These are phyloP conservation scores for Neocrepidodera transversa DNA, from an alignment of 2,888 invertebrate genomes.

Conservation along the genomic window DNA sequence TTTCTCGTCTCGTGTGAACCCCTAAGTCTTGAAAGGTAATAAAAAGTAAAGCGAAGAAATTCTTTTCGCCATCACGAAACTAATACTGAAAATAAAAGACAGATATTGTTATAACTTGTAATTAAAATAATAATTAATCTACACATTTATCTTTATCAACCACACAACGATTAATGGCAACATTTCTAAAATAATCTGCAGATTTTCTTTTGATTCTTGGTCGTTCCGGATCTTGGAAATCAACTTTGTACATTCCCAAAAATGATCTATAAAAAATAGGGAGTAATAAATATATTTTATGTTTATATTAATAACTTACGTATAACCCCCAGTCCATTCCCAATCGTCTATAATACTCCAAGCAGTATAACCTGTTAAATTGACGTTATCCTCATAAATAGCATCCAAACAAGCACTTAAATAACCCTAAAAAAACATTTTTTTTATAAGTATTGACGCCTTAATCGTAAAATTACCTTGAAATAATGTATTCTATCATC, in stretches of 20 bases:
- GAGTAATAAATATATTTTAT: too few relatives aligned
- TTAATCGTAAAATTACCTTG: too few relatives aligned
- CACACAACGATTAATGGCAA: constrained; percentile 32
- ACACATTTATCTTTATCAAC: constrained; percentile 24
- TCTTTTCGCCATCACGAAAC: too few relatives aligned
- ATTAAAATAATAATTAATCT: constrained; percentile 9
- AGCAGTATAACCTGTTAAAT: constrained; percentile 32
- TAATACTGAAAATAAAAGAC: too few relatives aligned
- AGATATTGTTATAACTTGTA: too few relatives aligned
- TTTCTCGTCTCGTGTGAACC: too few relatives aligned
- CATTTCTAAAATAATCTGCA: constrained; percentile 32
- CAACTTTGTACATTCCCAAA: constrained; percentile 38
- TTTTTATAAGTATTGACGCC: too few relatives aligned
- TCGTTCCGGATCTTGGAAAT: constrained; percentile 36
- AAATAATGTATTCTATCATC: constrained; percentile 51
- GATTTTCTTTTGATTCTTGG: constrained; percentile 35
- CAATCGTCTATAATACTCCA: constrained; percentile 40
- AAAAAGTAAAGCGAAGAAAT: too few relatives aligned
- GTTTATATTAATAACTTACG: constrained; percentile 25
- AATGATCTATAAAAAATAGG: constrained; percentile 21
- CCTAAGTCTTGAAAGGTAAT: too few relatives aligned
- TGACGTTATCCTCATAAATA: constrained; percentile 33
- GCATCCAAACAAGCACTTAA: constrained; percentile 37
- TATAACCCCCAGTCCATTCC: constrained; percentile 37
- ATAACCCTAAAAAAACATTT: too few relatives aligned